A percentile compares a stretch with the other conserved stretches of the same genome.
Conservation (phyloP, 2,113 vertebrate species). For the Dendrocopos noguchii region DNA sequence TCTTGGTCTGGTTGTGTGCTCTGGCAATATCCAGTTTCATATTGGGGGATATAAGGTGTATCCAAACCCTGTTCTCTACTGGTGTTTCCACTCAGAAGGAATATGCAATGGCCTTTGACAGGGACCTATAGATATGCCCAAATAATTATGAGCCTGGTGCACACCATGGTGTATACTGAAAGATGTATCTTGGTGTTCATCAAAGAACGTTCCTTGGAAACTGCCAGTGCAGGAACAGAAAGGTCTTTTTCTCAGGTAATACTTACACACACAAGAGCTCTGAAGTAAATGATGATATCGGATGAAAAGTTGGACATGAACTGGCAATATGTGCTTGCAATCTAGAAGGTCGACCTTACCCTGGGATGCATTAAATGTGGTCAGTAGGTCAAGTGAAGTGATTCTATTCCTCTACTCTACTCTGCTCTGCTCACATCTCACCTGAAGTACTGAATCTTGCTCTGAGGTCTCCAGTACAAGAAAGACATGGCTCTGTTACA, state of each 20-base stretch:
- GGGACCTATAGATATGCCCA: not conserved
- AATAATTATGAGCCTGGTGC: not conserved
- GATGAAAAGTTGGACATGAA: not conserved
- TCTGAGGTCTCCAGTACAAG: too few relatives aligned
- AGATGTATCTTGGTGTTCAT: not conserved
- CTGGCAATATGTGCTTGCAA: not conserved
- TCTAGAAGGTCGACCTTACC: not conserved
- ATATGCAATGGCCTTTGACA: not conserved
- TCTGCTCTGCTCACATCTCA: not conserved
- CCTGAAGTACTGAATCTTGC: not conserved
- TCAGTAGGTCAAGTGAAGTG: not conserved
- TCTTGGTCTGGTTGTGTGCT: not conserved
- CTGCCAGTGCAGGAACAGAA: not conserved
- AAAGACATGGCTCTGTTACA: not conserved
- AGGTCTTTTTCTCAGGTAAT: not conserved
- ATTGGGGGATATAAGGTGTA: not conserved
- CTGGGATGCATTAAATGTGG: not conserved
- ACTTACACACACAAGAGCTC: not conserved
- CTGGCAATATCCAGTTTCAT: not conserved
- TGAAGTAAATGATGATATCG: not conserved
- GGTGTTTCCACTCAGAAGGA: not conserved
- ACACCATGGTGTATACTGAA: not conserved
- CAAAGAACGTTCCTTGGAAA: not conserved
- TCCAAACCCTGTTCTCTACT: not conserved
- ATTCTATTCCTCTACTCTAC: not conserved